Conservation (phyloP, 1,140 invertebrate genomes). For the Lordiphosa stackelbergi region DNA sequence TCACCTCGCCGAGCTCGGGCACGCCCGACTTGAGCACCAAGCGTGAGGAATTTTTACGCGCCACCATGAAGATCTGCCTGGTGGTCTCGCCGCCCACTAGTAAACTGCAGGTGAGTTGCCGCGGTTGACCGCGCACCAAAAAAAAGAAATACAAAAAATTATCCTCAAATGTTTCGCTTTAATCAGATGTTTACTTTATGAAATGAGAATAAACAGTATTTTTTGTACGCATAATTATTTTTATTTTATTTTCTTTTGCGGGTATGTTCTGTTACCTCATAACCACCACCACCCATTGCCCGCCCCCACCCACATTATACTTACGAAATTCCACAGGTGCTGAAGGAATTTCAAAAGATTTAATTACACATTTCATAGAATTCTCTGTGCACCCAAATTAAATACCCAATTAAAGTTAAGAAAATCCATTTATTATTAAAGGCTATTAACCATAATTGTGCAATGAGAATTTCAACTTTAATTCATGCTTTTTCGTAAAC, state of each 20-base stretch:
- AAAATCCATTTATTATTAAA: too few relatives aligned
- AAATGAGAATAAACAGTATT: slow-evolving; percentile 51
- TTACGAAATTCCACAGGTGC: too few relatives aligned
- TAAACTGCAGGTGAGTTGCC: slow-evolving; percentile 73
- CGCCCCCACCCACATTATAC: too few relatives aligned
- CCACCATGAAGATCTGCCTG: slow-evolving; percentile 77
- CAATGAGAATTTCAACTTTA: too few relatives aligned
- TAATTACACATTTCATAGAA: too few relatives aligned
- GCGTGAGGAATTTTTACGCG: slow-evolving; percentile 78
- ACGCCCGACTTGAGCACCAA: slow-evolving; percentile 73
- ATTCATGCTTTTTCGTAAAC: too few relatives aligned
- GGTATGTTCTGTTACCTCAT: background rate
- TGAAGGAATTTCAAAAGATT: too few relatives aligned
- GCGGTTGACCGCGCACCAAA: background rate
- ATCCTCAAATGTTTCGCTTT: slow-evolving; percentile 29
- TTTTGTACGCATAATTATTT: slow-evolving; percentile 35
- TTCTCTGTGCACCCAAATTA: too few relatives aligned
- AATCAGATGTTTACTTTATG: slow-evolving; percentile 44
- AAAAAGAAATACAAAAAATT: slow-evolving; percentile 21
- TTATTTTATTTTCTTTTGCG: slow-evolving; percentile 29
- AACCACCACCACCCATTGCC: too few relatives aligned
- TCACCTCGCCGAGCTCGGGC: slow-evolving; percentile 48
- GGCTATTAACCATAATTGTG: too few relatives aligned
- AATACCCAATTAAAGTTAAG: too few relatives aligned
- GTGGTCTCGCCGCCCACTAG: slow-evolving; percentile 75